Evolutionary conservation across 1,140 invertebrate genomes (phyloP), one percentile per base, ranked within the genome.

Genomic region (Pemphigus obesinymphae): DNA sequence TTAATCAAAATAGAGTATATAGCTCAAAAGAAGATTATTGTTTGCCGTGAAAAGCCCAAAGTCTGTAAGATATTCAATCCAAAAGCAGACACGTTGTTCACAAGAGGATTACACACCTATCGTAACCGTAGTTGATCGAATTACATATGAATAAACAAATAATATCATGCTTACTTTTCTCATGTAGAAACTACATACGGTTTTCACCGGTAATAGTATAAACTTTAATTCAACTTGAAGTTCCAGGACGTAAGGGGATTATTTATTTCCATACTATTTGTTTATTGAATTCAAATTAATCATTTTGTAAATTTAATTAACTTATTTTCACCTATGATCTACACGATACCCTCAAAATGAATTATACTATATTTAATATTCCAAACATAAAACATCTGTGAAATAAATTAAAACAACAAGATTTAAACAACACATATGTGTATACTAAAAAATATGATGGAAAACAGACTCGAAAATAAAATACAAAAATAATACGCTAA

Each of bases 1-100:
- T 68, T 68, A 68, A 68, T 68, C 63, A 68, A 68, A 68, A 68
- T 40, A 43, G 40, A 68, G 63, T 68, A 68, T 40, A 68, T 68
- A 68, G 63, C 34, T 68, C 37, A 68, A 40, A 68, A 68, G 20
- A 68, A 68, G 63, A 20, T 68, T 68, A 68, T 68, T 68, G 63
- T 68, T 68, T 68, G 40, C 63, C n/a, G 23, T 23, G n/a, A 20
- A 20, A 15, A 68, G 40, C 34, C 34, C 63, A n/a, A 40, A 68
- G 63, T 23, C 63, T 20, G 34, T n/a, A 68, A 37, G 63, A 68
- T 68, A 7, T 68, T 40, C 34, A 43, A 68, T 68, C 23, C 63
- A 23, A 68, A 68, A 20, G 34, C 20, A 40, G 37, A 20, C 63
- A 40, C 37, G 63, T 11, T 68, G 63, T 68, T 68, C 29, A 68